Conservation (phyloP, 2,113 vertebrate species). For the Corynorhinus townsendii region DNA sequence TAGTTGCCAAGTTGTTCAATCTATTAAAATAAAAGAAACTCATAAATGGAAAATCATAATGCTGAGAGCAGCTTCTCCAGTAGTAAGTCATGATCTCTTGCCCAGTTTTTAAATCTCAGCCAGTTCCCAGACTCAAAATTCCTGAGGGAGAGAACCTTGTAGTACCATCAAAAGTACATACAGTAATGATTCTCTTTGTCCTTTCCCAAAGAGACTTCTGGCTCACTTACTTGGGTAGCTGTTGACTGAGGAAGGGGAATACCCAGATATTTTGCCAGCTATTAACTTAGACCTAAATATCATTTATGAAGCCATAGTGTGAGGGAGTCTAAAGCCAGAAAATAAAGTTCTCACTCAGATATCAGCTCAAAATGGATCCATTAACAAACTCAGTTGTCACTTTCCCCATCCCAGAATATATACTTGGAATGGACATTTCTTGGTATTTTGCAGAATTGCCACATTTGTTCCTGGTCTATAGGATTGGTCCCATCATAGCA, state of each 20-base stretch:
- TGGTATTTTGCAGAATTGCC: neutral
- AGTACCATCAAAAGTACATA: neutral
- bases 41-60: neutral
- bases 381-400: neutral
- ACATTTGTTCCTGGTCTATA: neutral
- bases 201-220: neutral
- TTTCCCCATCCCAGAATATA: neutral
- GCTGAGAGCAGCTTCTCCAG: neutral
- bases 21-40: neutral
- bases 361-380: neutral
- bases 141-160: neutral
- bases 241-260: neutral
- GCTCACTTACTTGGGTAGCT: neutral
- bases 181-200: neutral
- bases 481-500: neutral
- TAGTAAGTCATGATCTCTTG: neutral
- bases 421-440: neutral
- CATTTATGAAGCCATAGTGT: neutral
- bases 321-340: neutral
- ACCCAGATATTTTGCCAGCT: slow-evolving; percentile 35
- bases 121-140: neutral
- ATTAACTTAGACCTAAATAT: neutral
- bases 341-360: neutral
- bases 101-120: neutral
- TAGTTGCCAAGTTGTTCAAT: neutral